These are phyloP conservation scores for Cepaea nemoralis DNA, from an alignment of 1,140 invertebrate genomes.

Conservation along the genomic window DNA sequence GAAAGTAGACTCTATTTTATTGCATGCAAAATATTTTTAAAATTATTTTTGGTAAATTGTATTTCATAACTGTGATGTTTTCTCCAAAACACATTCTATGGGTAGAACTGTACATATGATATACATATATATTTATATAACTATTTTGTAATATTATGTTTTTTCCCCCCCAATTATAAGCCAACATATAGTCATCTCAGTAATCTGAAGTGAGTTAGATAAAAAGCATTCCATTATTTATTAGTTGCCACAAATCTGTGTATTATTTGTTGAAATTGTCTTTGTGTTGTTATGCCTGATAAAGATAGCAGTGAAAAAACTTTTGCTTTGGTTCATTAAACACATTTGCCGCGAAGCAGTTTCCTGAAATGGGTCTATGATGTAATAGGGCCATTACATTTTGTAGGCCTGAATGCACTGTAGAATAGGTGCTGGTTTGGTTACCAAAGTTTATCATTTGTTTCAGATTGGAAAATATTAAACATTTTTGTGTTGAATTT, in stretches of 20 bases:
- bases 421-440: no score
- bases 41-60: constrained; percentile 33
- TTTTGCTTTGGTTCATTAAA: neutral
- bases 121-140: constrained; percentile 43
- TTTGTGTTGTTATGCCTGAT: neutral
- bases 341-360: no score
- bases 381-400: no score
- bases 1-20: constrained; percentile 40
- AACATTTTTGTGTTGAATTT: neutral
- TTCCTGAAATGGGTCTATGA: no score
- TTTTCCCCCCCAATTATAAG: constrained; percentile 29
- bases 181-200: constrained; percentile 15
- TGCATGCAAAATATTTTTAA: constrained; percentile 39
- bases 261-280: neutral
- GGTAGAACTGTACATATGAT: constrained; percentile 38
- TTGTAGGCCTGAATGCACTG: no score
- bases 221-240: constrained; percentile 42
- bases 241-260: constrained; percentile 17
- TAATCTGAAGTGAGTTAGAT: constrained; percentile 29
- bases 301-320: neutral
- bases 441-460: neutral
- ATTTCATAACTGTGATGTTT: constrained; percentile 44
- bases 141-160: constrained; percentile 32
- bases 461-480: neutral
- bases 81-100: constrained; percentile 38